These are phyloP conservation scores for Orcinus orca DNA, from an alignment of 2,113 vertebrate species.

Conservation along the genomic window DNA sequence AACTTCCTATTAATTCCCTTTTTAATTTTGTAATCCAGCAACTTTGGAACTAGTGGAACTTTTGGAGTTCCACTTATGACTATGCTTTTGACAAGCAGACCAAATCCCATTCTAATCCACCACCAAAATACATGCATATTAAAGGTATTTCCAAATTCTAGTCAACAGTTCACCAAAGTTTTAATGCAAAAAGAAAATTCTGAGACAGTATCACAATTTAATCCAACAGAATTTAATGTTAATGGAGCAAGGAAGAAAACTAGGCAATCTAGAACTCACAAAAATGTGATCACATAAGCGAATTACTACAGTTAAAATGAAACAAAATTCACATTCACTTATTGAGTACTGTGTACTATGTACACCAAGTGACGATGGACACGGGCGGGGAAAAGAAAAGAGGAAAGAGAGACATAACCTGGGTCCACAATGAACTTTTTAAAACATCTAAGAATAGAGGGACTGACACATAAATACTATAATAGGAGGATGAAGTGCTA, in stretches of 20 bases:
- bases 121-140: neutral
- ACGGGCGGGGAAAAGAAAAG: neutral
- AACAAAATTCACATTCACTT: neutral
- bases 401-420: neutral
- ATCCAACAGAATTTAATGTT: neutral
- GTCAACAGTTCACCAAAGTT: neutral
- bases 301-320: neutral
- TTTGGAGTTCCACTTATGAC: neutral
- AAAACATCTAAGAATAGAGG: neutral
- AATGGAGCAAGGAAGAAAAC: neutral
- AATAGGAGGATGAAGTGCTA: neutral
- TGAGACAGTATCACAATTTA: neutral
- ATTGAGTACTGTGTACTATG: neutral
- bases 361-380: neutral
- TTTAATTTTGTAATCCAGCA: neutral
- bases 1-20: neutral
- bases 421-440: neutral
- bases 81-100: neutral
- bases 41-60: neutral
- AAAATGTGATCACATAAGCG: neutral
- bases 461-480: neutral
- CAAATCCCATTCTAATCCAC: neutral
- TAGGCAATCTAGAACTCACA: neutral
- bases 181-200: neutral
- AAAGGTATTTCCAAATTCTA: slow-evolving; percentile 3